Evolutionary conservation across 1,140 invertebrate species (phyloP).

Genomic region (Colletes latitarsis): DNA sequence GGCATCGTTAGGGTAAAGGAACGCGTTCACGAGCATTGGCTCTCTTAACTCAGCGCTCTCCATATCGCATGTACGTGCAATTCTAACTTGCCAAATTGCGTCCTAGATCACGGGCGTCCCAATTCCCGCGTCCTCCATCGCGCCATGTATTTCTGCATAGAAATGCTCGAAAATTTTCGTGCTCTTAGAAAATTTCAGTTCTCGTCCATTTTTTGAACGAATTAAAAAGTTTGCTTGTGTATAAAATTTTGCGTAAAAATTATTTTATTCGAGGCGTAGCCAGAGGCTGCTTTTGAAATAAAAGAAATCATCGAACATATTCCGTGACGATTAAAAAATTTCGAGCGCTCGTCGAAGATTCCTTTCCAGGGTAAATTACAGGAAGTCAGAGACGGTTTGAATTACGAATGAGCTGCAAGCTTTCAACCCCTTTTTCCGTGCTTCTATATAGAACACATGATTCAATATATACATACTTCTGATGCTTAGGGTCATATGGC

Average conservation of each 20-base stretch:
- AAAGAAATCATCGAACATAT: too few relatives aligned
- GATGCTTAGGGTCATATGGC: conserved; percentile 30
- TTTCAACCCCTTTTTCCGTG: not conserved
- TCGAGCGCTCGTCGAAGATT: not conserved
- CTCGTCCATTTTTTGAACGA: too few relatives aligned
- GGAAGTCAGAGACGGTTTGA: not conserved
- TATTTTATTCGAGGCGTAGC: too few relatives aligned
- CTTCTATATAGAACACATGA: not conserved
- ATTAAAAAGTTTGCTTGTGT: too few relatives aligned
- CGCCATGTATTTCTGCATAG: conserved; percentile 35
- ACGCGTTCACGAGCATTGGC: conserved; percentile 39
- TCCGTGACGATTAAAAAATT: too few relatives aligned
- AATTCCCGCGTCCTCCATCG: conserved; percentile 41
- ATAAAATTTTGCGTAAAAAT: too few relatives aligned
- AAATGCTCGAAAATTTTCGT: conserved; percentile 15
- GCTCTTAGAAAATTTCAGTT: not conserved
- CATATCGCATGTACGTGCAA: conserved; percentile 25
- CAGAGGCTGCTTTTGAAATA: too few relatives aligned
- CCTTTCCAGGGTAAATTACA: not conserved
- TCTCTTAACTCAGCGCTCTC: conserved; percentile 5
- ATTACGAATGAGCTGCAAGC: not conserved
- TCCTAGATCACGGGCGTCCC: conserved; percentile 39
- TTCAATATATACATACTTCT: conserved; percentile 3
- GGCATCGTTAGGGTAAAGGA: conserved; percentile 20
- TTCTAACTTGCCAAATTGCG: conserved; percentile 47